Conservation (phyloP, 2,888 invertebrate species). For the Herminia tarsipennalis region DNA sequence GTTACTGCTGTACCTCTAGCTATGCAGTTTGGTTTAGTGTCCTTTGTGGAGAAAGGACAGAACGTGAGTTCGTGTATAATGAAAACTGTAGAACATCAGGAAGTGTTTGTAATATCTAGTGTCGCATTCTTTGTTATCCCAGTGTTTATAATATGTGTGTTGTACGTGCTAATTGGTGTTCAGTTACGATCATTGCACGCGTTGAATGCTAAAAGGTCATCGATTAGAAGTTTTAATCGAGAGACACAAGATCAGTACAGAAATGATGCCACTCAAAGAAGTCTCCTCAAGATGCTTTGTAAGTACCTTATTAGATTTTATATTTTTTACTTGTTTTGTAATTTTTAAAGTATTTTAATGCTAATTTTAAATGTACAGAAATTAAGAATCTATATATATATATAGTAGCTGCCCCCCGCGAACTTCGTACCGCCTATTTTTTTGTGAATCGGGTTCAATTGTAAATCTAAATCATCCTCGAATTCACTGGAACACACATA, state of each 20-base stretch:
- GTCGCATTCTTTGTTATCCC: conserved; percentile 94
- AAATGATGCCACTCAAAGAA: conserved; percentile 84
- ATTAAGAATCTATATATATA: too few species aligned
- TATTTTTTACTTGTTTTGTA: too few species aligned
- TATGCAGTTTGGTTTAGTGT: conserved; percentile 91
- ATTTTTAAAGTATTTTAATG: too few species aligned
- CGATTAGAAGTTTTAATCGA: conserved; percentile 74
- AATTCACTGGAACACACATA: too few species aligned
- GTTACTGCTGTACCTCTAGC: conserved; percentile 92
- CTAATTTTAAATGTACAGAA: too few species aligned
- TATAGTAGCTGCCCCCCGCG: too few species aligned
- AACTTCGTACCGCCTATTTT: too few species aligned
- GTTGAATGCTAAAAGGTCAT: conserved; percentile 85
- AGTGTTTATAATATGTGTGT: conserved; percentile 93
- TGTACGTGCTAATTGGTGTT: conserved; percentile 92
- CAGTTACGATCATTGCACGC: conserved; percentile 88
- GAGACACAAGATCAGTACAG: conserved; percentile 77
- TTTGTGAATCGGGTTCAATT: too few species aligned
- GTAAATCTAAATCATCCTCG: too few species aligned
- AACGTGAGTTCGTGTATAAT: conserved; percentile 85
- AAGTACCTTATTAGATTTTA: too few species aligned
- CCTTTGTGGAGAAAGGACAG: conserved; percentile 71
- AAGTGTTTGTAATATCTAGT: conserved; percentile 93
- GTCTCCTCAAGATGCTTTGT: conserved; percentile 93
- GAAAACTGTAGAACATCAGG: conserved; percentile 85